A percentile compares a stretch with the other conserved stretches of the same genome.
Conservation (phyloP, 2,888 invertebrate genomes). For the Chesias legatella region DNA sequence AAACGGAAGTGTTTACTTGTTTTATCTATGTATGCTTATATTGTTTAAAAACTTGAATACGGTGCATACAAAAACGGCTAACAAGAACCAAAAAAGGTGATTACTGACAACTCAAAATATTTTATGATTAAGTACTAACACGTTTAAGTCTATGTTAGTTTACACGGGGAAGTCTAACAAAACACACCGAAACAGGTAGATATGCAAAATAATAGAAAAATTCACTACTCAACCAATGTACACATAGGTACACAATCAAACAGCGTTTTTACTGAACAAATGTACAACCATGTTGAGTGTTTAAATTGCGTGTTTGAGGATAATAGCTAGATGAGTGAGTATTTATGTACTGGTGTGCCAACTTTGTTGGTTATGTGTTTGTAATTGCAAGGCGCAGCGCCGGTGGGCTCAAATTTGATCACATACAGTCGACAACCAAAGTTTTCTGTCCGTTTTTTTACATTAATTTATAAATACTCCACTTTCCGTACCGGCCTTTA, state of each 20-base stretch:
- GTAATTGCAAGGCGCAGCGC: conserved; percentile 24
- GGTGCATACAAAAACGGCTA: too few relatives aligned
- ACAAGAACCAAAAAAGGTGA: too few relatives aligned
- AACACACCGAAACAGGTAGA: conserved; percentile 2
- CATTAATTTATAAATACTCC: too few relatives aligned
- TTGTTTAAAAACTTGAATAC: too few relatives aligned
- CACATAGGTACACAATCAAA: conserved; percentile 14
- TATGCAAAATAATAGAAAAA: conserved; percentile 13
- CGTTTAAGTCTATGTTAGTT: too few relatives aligned
- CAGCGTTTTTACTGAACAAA: conserved; percentile 29
- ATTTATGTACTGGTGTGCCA: conserved; percentile 19
- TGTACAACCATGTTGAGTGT: conserved; percentile 30
- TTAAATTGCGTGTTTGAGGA: conserved; percentile 40
- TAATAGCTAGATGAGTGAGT: conserved; percentile 32
- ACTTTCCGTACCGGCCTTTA: too few relatives aligned
- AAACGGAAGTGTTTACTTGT: too few relatives aligned
- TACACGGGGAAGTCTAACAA: conserved; percentile 21
- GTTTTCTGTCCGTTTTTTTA: neutral
- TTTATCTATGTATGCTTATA: too few relatives aligned
- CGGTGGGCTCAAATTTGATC: conserved; percentile 21
- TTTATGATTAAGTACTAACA: too few relatives aligned
- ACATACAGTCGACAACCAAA: conserved; percentile 6
- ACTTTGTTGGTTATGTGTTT: conserved; percentile 14
- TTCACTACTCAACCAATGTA: conserved; percentile 9
- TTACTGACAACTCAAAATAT: too few relatives aligned